phyloP scores from a whole-genome alignment of 2,113 vertebrate genomes.

The Isichthys henryi region DNA sequence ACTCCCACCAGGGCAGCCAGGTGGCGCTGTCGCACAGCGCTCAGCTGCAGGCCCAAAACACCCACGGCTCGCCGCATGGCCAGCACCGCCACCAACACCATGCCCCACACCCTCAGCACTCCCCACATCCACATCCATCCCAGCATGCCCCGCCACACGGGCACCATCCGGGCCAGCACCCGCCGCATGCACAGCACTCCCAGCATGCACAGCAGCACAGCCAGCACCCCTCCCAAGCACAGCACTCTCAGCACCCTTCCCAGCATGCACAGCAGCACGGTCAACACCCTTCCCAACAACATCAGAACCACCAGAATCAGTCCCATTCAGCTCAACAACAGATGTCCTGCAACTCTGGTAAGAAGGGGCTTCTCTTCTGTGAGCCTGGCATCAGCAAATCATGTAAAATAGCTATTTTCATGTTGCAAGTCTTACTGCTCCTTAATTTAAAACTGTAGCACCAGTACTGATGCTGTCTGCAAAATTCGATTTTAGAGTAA shows the following conservation, averaged over 20 bases:
- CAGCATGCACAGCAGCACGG: slow-evolving; percentile 52
- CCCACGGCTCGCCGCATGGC: slow-evolving; percentile 25
- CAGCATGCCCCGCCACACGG: slow-evolving; percentile 43
- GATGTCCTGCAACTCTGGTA: slow-evolving; percentile 67
- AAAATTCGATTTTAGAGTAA: not conserved
- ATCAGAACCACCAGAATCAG: slow-evolving; percentile 42
- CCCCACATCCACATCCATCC: not conserved
- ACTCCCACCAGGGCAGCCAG: slow-evolving; percentile 53
- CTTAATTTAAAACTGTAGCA: not conserved
- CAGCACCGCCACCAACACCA: slow-evolving; percentile 15
- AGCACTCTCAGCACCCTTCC: slow-evolving; percentile 47
- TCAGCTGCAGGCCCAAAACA: slow-evolving; percentile 39
- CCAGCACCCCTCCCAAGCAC: slow-evolving; percentile 45
- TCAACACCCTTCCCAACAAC: slow-evolving; percentile 36
- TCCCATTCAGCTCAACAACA: slow-evolving; percentile 48
- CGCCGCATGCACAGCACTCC: slow-evolving; percentile 42
- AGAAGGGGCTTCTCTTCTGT: slow-evolving; percentile 25
- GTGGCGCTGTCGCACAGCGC: slow-evolving; percentile 51
- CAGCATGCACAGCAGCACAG: slow-evolving; percentile 46
- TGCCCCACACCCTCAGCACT: slow-evolving; percentile 16
- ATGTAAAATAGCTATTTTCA: not conserved
- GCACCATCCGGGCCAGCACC: slow-evolving; percentile 58
- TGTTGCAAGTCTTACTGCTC: not conserved
- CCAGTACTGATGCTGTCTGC: not conserved
- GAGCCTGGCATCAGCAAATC: not conserved